These are phyloP conservation scores for Galeruca laticollis DNA, from an alignment of 2,888 invertebrate genomes.

Conservation along the genomic window DNA sequence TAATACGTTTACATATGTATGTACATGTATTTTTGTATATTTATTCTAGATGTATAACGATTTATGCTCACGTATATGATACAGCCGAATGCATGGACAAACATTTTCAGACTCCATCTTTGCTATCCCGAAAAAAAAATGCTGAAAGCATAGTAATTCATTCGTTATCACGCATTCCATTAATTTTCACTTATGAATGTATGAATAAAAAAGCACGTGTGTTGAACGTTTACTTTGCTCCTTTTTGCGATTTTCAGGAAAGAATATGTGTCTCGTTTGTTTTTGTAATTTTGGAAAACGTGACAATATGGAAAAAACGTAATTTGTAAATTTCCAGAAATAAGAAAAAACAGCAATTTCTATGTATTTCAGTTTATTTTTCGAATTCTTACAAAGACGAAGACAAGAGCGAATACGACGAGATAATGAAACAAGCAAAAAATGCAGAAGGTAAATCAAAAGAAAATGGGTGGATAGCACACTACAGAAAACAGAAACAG, in stretches of 20 bases:
- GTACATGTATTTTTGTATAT: conserved; percentile 55
- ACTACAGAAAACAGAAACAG: too few relatives aligned
- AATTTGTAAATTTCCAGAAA: too few relatives aligned
- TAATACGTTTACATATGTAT: conserved; percentile 61
- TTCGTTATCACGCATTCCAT: conserved; percentile 44
- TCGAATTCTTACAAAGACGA: too few relatives aligned
- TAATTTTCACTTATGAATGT: conserved; percentile 39
- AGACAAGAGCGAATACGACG: too few relatives aligned
- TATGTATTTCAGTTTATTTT: too few relatives aligned
- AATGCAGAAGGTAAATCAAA: too few relatives aligned
- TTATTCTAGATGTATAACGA: conserved; percentile 54
- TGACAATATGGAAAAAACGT: neutral
- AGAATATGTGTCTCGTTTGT: conserved; percentile 1
- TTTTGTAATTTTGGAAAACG: conserved; percentile 12
- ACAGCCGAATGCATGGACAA: conserved; percentile 48
- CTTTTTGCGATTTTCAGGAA: conserved; percentile 20
- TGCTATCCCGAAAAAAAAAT: conserved; percentile 50
- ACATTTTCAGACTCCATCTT: conserved; percentile 48
- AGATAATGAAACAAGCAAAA: too few relatives aligned
- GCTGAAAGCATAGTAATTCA: conserved; percentile 46
- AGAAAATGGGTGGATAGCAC: too few relatives aligned
- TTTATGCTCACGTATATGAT: conserved; percentile 52
- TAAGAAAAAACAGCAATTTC: too few relatives aligned
- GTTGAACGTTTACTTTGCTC: conserved; percentile 11
- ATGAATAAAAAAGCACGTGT: conserved; percentile 40